A percentile compares a stretch with the other conserved stretches of the same genome.
Conservation (phyloP, 2,888 invertebrate genomes). For the Drosophila lacicola region DNA sequence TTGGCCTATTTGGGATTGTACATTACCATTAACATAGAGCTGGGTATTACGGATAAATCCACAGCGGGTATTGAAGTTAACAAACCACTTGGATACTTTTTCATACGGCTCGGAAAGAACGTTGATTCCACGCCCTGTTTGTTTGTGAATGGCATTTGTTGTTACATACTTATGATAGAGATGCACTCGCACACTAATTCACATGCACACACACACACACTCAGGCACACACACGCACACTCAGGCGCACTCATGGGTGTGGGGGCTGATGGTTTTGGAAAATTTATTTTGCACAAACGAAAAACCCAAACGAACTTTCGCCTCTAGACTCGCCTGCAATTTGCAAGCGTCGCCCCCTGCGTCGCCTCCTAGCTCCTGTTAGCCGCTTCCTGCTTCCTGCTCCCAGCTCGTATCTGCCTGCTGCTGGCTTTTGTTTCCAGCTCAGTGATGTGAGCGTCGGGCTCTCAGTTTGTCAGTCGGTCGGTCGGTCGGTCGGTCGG, state of each 20-base stretch:
- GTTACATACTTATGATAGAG: slow-evolving; percentile 49
- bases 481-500: slow-evolving; percentile 18
- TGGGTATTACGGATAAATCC: slow-evolving; percentile 84
- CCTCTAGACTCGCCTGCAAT: slow-evolving; percentile 62
- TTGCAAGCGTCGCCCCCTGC: slow-evolving; percentile 54
- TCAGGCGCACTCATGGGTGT: slow-evolving; percentile 30
- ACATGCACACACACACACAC: slow-evolving; percentile 16
- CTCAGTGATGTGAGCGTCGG: slow-evolving; percentile 57
- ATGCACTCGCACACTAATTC: slow-evolving; percentile 54
- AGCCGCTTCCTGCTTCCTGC: slow-evolving; percentile 8
- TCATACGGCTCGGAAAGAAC: slow-evolving; percentile 85
- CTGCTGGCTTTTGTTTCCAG: slow-evolving; percentile 62
- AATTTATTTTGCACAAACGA: slow-evolving; percentile 67
- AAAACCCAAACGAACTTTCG: slow-evolving; percentile 59
- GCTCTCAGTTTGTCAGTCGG: slow-evolving; percentile 25
- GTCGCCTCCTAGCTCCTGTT: not conserved
- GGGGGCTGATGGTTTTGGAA: slow-evolving; percentile 41
- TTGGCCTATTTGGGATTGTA: slow-evolving; percentile 60
- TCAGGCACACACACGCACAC: not conserved
- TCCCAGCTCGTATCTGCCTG: slow-evolving; percentile 18
- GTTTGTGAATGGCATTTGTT: slow-evolving; percentile 62
- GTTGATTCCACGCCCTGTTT: slow-evolving; percentile 85
- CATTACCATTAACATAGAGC: slow-evolving; percentile 85
- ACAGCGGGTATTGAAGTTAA: slow-evolving; percentile 84
- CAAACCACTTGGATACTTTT: slow-evolving; percentile 85